Percentiles rank a stretch among this genome's conserved stretches.
These are phyloP conservation scores for Muscicapa comitata DNA, from an alignment of 2,797 vertebrate species.

Conservation along the genomic window DNA sequence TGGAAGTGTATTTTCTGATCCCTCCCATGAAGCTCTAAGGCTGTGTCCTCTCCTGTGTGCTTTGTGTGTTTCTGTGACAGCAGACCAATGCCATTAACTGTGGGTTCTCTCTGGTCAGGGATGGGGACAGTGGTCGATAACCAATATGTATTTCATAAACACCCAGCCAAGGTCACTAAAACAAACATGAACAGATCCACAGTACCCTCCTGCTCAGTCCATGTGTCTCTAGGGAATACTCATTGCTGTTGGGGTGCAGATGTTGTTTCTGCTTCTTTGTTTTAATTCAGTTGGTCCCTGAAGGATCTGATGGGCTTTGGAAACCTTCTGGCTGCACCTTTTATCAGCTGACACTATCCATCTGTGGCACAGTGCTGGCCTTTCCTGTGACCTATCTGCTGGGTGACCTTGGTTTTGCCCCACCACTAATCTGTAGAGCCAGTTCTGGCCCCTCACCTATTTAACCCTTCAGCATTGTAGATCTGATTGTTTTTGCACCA, in stretches of 20 bases:
- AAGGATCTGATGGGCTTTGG: constrained; percentile 52
- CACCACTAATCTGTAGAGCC: neutral
- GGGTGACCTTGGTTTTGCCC: constrained; percentile 37
- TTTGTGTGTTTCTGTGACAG: neutral
- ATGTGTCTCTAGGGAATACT: neutral
- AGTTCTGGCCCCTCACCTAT: neutral
- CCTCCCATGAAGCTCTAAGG: neutral
- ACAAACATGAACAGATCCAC: neutral
- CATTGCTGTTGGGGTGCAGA: constrained; percentile 47
- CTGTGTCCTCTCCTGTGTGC: neutral
- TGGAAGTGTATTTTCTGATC: neutral
- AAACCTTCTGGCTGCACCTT: constrained; percentile 52
- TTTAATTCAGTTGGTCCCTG: constrained; percentile 52
- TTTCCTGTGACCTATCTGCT: neutral
- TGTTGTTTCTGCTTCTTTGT: constrained; percentile 39
- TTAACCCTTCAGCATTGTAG: neutral
- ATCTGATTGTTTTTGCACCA: neutral
- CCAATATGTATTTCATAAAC: constrained; percentile 52
- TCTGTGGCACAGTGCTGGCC: constrained; percentile 10
- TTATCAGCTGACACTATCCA: constrained; percentile 23
- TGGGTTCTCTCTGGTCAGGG: neutral
- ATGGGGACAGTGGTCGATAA: neutral
- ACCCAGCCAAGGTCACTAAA: constrained; percentile 27
- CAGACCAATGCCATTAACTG: neutral
- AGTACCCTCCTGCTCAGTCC: neutral